phyloP scores from a whole-genome alignment of 2,888 invertebrate genomes.

The Chironomus riparius region DNA sequence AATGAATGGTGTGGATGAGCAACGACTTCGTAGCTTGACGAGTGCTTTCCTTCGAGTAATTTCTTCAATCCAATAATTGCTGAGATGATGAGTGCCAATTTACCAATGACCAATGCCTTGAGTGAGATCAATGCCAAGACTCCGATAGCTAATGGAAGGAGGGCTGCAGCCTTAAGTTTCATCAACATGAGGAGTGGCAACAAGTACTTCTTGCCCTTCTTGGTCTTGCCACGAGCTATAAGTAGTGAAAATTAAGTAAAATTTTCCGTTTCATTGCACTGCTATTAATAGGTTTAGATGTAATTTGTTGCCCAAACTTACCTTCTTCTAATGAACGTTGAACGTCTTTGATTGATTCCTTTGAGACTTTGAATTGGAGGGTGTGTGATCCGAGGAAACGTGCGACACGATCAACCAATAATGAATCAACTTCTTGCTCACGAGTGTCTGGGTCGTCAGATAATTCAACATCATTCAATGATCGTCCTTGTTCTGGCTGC shows the following conservation, averaged over 20 bases:
- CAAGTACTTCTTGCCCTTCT: conserved; percentile 68
- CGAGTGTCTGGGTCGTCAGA: conserved; percentile 65
- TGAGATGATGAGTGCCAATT: conserved; percentile 70
- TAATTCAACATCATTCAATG: conserved; percentile 55
- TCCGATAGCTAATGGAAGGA: conserved; percentile 69
- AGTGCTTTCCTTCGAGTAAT: conserved; percentile 57
- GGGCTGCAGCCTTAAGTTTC: conserved; percentile 68
- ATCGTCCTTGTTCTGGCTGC: conserved; percentile 44
- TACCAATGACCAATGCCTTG: conserved; percentile 76
- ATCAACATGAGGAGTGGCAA: conserved; percentile 65
- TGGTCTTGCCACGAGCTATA: conserved; percentile 63
- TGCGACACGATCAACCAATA: conserved; percentile 64
- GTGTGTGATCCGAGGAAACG: conserved; percentile 69
- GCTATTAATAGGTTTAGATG: neutral
- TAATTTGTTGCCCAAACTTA: conserved; percentile 40
- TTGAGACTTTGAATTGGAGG: conserved; percentile 71
- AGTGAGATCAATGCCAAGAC: conserved; percentile 69
- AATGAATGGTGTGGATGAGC: conserved; percentile 58
- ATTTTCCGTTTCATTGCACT: neutral
- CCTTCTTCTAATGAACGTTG: conserved; percentile 76
- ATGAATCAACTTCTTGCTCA: conserved; percentile 61
- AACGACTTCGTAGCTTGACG: conserved; percentile 68
- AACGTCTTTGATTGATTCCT: conserved; percentile 60
- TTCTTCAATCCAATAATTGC: conserved; percentile 65
- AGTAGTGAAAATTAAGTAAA: conserved; percentile 22